Evolutionary conservation across 2,113 vertebrate genomes (phyloP).

Genomic region (Morone saxatilis): DNA sequence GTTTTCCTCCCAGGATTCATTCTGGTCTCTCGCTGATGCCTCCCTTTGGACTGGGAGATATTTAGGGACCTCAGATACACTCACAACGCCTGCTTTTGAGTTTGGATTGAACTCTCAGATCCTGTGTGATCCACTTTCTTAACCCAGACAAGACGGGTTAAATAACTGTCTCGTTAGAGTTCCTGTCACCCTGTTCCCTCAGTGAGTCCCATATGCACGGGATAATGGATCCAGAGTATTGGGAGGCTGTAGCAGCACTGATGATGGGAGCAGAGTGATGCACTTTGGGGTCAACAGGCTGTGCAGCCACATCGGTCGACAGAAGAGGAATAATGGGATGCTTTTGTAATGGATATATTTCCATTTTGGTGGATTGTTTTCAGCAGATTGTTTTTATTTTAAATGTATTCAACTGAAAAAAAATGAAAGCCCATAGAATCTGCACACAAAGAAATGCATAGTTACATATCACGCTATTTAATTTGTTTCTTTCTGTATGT

Average conservation of each 20-base stretch:
- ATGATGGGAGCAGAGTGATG: slow-evolving; percentile 54
- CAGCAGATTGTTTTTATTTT: slow-evolving; percentile 57
- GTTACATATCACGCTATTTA: slow-evolving; percentile 59
- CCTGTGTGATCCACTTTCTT: slow-evolving; percentile 38
- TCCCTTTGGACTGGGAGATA: slow-evolving; percentile 31
- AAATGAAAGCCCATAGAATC: slow-evolving; percentile 68
- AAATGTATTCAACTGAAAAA: slow-evolving; percentile 46
- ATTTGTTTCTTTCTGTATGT: slow-evolving; percentile 49
- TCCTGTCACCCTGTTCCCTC: slow-evolving; percentile 27
- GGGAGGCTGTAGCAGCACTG: slow-evolving; percentile 15
- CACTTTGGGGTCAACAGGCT: slow-evolving; percentile 35
- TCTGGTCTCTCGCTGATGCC: slow-evolving; percentile 21
- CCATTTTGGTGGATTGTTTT: slow-evolving; percentile 55
- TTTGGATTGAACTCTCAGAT: slow-evolving; percentile 55
- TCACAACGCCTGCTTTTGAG: slow-evolving; percentile 1
- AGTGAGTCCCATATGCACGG: slow-evolving; percentile 5
- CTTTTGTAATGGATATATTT: slow-evolving; percentile 36
- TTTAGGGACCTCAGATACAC: slow-evolving; percentile 23
- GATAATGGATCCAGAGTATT: slow-evolving; percentile 35
- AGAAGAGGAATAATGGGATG: slow-evolving; percentile 42
- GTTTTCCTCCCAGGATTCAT: slow-evolving; percentile 46
- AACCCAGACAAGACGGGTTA: slow-evolving; percentile 17
- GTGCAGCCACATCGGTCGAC: slow-evolving; percentile 25
- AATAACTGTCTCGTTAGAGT: slow-evolving; percentile 38
- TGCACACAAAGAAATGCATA: slow-evolving; percentile 58